Base-by-base conservation (phyloP, 2,888 invertebrate genomes). In the Torymus aiolomorphi region DNA sequence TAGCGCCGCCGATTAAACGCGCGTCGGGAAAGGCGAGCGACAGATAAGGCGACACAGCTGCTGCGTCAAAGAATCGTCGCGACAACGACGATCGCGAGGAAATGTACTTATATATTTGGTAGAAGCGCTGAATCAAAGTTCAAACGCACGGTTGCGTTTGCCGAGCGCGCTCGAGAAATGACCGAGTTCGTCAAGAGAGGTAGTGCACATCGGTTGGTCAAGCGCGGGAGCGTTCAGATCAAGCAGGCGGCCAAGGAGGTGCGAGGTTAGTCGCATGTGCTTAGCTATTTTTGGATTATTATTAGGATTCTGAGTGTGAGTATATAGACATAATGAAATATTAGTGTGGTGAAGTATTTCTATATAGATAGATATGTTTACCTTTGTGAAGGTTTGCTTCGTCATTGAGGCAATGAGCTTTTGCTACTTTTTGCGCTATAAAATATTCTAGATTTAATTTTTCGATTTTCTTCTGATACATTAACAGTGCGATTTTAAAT, bases 241-340 rank as follows among this genome's bases (percentile, higher is more conserved):
- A 92, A 92, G 83, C 90, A 90, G 76, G 92, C 92, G 62, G 92
- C 92, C 5, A 92, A 92, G 89, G 92, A 92, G 82, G 92, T 92
- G 18, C 91, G 92, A 88, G 92, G 92, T 92, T 89, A 88, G 89
- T 88, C 63, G 51, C 8, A 20, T 1, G 54, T 3, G 24, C 3
- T 24, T 24, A 24, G 24, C 24, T 24, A 24, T 24, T 24, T 24
- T 24, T 24, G 24, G 24, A 24, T 24, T 24, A 24, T 24, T 24
- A 24, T 24, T 24, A 24, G 24, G 24, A 24, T 24, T 24, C 24
- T 24, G 24, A 24, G 24, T 24, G 24, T 24, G 3, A 24, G 24
- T 24, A 3, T 24, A 24, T 24, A 24, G 24, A 24, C 24, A 3
- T 24, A 24, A 24, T 24, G 3, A 24, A 24, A 24, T 24, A 24